phyloP scores from a whole-genome alignment of 2,888 invertebrate genomes.

The Tryphoninae sp. region DNA sequence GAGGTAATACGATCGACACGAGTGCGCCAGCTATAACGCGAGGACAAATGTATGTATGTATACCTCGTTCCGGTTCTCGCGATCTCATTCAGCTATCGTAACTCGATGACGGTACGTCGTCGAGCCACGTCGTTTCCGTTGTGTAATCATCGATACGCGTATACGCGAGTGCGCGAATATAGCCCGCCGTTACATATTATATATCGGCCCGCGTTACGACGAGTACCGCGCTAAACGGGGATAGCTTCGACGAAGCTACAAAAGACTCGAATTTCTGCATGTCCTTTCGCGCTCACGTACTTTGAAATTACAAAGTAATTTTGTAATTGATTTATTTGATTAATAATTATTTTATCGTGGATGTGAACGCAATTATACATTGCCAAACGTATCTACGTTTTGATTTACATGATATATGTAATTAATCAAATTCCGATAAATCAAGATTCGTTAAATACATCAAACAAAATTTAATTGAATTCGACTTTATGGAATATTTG shows the following conservation, averaged over 20 bases:
- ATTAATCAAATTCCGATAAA: no score
- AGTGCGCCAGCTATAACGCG: slow-evolving; percentile 35
- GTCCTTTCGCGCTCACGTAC: background rate
- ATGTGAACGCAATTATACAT: no score
- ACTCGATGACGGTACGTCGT: slow-evolving; percentile 73
- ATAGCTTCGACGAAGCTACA: background rate
- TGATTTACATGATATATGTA: no score
- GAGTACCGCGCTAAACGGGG: background rate
- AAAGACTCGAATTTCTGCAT: background rate
- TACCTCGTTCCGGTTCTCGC: slow-evolving; percentile 5
- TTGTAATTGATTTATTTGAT: background rate
- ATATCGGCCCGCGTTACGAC: slow-evolving; percentile 30
- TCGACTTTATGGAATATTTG: no score
- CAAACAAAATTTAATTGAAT: no score
- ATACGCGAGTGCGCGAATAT: slow-evolving; percentile 42
- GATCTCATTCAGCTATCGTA: slow-evolving; percentile 69
- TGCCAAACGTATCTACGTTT: no score
- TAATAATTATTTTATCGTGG: no score
- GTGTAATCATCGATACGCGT: slow-evolving; percentile 73
- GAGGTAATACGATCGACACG: slow-evolving; percentile 66
- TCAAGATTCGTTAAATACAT: no score
- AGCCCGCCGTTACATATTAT: slow-evolving; percentile 42
- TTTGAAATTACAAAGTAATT: background rate
- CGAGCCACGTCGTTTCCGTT: slow-evolving; percentile 70
- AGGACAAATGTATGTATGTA: slow-evolving; percentile 23